Evolutionary conservation across 2,797 vertebrate genomes (phyloP).

Genomic region (Myioborus miniatus): DNA sequence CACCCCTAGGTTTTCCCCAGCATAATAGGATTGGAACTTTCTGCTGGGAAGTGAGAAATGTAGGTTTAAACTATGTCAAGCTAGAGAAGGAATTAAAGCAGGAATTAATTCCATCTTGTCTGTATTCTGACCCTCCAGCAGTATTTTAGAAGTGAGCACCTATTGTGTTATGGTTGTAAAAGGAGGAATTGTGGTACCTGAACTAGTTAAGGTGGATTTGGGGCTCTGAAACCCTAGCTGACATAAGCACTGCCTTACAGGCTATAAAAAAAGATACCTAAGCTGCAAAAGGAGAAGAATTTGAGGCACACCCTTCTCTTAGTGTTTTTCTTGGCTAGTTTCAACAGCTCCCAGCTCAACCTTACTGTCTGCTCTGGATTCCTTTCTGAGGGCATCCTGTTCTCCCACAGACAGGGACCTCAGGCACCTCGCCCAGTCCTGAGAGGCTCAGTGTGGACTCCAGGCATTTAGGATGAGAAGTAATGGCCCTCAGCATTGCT

Average conservation of each 20-base stretch:
- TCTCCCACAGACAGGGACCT: background rate
- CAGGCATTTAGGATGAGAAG: background rate
- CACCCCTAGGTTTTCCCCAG: background rate
- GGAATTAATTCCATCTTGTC: background rate
- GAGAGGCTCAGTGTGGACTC: background rate
- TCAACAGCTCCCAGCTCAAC: conserved; percentile 18
- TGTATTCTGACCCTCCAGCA: background rate
- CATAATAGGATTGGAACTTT: background rate
- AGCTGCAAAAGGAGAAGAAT: background rate
- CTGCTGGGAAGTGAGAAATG: background rate
- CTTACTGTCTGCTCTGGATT: background rate
- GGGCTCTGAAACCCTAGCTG: background rate
- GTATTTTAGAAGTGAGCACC: background rate
- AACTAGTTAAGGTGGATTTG: background rate
- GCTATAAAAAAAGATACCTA: background rate
- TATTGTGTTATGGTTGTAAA: background rate
- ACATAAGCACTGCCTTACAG: background rate
- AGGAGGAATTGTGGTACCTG: background rate
- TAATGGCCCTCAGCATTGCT: background rate
- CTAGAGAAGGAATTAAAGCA: background rate
- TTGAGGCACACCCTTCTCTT: conserved; percentile 26
- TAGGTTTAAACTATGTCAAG: background rate
- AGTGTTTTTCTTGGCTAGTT: conserved; percentile 48
- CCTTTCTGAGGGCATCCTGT: background rate
- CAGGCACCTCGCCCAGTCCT: background rate